Conservation (phyloP, 2,888 invertebrate genomes). For the Drosophila neotestacea region DNA sequence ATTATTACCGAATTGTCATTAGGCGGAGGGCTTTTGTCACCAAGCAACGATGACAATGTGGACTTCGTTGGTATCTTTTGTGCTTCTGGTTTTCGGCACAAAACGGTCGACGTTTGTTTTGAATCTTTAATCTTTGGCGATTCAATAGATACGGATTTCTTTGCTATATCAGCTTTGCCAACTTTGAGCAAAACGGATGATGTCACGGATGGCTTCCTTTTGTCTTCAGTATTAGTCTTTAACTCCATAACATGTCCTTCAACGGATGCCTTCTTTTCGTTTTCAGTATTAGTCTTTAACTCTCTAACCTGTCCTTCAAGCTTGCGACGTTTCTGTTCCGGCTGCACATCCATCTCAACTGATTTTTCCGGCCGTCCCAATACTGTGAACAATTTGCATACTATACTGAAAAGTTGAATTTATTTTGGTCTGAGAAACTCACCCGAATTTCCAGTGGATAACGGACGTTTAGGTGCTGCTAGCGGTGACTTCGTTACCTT, state of each 20-base stretch:
- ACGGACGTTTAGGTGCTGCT: conserved; percentile 23
- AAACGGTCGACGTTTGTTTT: neutral
- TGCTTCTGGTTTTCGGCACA: conserved; percentile 6
- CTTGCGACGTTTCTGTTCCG: conserved; percentile 31
- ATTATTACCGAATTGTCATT: conserved; percentile 48
- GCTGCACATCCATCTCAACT: neutral
- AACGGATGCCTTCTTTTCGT: neutral
- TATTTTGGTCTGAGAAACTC: neutral
- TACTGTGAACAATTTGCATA: conserved; percentile 4
- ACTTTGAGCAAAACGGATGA: neutral
- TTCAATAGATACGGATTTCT: neutral
- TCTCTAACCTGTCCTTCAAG: neutral
- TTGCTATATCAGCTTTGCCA: neutral
- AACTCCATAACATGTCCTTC: neutral
- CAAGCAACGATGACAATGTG: conserved; percentile 23
- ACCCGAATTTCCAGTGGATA: conserved; percentile 21
- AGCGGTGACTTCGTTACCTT: conserved; percentile 45
- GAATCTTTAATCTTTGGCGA: neutral
- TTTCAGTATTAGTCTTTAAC: neutral
- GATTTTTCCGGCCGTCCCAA: conserved; percentile 10
- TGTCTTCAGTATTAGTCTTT: neutral
- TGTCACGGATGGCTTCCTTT: neutral
- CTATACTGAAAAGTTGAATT: neutral
- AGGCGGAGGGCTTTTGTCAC: neutral
- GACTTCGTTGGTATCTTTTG: conserved; percentile 17